Conservation (phyloP, 2,797 vertebrate genomes). For the Sebastes aleutianus region DNA sequence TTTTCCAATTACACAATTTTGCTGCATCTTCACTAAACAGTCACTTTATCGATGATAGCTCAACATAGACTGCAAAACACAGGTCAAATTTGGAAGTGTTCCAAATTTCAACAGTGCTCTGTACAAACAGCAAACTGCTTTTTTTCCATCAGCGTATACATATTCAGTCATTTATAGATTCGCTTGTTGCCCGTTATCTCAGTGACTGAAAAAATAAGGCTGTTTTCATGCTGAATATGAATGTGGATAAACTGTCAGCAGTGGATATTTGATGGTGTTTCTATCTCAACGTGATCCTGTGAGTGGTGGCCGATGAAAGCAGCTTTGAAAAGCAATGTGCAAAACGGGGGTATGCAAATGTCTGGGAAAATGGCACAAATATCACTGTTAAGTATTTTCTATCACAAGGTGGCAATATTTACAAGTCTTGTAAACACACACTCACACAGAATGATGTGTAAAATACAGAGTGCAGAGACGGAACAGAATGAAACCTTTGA, state of each 20-base stretch:
- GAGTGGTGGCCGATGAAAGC: conserved; percentile 11
- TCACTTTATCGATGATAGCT: not conserved
- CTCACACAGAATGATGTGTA: not conserved
- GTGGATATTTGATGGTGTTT: conserved; percentile 34
- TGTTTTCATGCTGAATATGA: conserved; percentile 39
- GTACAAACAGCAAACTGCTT: not conserved
- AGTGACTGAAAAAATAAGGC: conserved; percentile 27
- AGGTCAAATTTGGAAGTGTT: not conserved
- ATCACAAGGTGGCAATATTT: conserved; percentile 54
- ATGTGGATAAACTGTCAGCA: conserved; percentile 25
- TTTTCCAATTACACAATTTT: not conserved
- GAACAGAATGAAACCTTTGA: conserved; percentile 40
- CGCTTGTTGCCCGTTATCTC: conserved; percentile 18
- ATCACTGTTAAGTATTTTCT: conserved; percentile 3
- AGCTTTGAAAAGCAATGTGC: conserved; percentile 29
- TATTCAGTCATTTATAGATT: conserved; percentile 20
- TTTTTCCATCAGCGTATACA: not conserved
- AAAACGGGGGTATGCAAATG: conserved; percentile 18
- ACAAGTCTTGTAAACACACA: conserved; percentile 32
- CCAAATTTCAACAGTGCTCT: not conserved
- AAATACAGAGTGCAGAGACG: conserved; percentile 15
- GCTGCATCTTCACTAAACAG: not conserved
- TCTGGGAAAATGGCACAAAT: not conserved
- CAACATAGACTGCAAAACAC: conserved; percentile 1
- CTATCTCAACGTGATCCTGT: conserved; percentile 3